Evolutionary conservation across 1,140 invertebrate species (phyloP).

Genomic region (Pissodes strobi): DNA sequence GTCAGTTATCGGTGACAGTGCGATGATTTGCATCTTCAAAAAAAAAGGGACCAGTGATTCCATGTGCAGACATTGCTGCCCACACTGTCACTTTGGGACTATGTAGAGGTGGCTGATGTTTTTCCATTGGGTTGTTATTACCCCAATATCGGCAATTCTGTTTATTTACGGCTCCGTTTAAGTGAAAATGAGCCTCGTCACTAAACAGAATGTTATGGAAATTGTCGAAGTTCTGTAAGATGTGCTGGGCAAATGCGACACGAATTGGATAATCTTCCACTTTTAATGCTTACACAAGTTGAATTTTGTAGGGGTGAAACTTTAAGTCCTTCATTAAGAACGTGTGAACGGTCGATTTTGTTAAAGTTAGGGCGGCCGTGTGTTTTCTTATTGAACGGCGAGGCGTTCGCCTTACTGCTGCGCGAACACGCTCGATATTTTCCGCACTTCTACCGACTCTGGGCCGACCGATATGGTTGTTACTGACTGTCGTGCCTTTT

Average conservation of each 20-base stretch:
- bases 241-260: neutral
- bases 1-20: conserved; percentile 7
- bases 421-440: neutral
- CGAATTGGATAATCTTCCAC: conserved; percentile 3
- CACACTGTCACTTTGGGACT: conserved; percentile 48
- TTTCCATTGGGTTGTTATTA: neutral
- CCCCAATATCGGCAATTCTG: conserved; percentile 5
- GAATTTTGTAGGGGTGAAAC: neutral
- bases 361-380: too few relatives aligned
- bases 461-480: neutral
- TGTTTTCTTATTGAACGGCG: too few relatives aligned
- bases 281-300: neutral
- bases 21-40: conserved; percentile 32
- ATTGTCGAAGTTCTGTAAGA: neutral
- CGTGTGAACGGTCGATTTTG: too few relatives aligned
- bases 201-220: neutral
- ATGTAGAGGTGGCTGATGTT: conserved; percentile 47
- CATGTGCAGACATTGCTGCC: conserved; percentile 37
- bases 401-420: neutral
- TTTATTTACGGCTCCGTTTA: neutral
- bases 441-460: neutral
- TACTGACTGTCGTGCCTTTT: conserved; percentile 13
- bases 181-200: neutral
- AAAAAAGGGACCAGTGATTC: conserved; percentile 42
- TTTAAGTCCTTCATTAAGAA: too few relatives aligned